These are phyloP conservation scores for Trematomus bernacchii DNA, from an alignment of 2,797 vertebrate genomes.

Conservation along the genomic window DNA sequence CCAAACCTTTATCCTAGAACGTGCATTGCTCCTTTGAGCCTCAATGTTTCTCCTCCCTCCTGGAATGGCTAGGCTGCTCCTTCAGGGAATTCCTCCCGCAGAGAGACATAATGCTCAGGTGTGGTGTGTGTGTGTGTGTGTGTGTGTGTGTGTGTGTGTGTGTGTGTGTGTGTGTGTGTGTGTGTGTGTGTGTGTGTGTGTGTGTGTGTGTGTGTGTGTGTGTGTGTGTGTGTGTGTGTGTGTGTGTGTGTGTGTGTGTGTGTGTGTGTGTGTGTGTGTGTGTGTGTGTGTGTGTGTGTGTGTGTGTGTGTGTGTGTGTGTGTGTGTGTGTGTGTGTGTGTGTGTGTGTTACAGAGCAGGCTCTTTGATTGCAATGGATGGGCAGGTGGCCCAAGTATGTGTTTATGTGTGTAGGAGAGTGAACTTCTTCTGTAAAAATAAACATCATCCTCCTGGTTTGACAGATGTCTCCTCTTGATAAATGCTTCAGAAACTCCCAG, in stretches of 20 bases:
- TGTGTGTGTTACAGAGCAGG: slow-evolving; percentile 40
- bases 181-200: slow-evolving; percentile 21
- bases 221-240: slow-evolving; percentile 22
- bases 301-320: slow-evolving; percentile 12
- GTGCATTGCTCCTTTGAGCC: slow-evolving; percentile 43
- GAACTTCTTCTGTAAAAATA: slow-evolving; percentile 83
- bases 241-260: slow-evolving; percentile 26
- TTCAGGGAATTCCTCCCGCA: slow-evolving; percentile 81
- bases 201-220: no score
- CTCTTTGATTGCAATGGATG: slow-evolving; percentile 74
- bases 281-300: background rate
- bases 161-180: slow-evolving; percentile 11
- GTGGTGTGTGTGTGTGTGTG: slow-evolving; percentile 25
- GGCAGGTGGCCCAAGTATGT: slow-evolving; percentile 69
- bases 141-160: slow-evolving; percentile 6
- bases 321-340: slow-evolving; percentile 26
- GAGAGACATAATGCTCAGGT: slow-evolving; percentile 78
- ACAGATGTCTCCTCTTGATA: slow-evolving; percentile 86
- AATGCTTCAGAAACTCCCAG: slow-evolving; percentile 73
- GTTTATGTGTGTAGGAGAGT: slow-evolving; percentile 77
- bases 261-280: slow-evolving; percentile 23
- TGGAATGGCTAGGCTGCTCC: slow-evolving; percentile 50
- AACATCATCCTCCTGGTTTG: slow-evolving; percentile 77
- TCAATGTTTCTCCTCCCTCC: slow-evolving; percentile 49
- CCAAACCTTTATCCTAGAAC: background rate